Percentiles rank a stretch among this genome's conserved stretches.
Conservation (phyloP, 1,140 invertebrate genomes). For the Aphelenchoides fujianensis region DNA sequence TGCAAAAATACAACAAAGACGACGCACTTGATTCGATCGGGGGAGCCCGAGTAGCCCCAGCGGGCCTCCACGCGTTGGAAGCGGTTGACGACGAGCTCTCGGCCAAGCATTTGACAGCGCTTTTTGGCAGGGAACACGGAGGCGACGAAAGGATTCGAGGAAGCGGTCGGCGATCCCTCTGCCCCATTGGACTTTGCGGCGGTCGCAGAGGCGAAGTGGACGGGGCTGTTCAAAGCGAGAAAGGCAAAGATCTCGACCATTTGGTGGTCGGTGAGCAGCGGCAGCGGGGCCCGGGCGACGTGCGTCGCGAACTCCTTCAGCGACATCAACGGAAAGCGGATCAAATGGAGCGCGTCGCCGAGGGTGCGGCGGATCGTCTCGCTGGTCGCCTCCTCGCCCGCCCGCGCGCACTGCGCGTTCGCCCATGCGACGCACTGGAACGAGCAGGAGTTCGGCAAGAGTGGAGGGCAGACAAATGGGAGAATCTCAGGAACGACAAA, state of each 20-base stretch:
- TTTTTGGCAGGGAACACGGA: slow-evolving; percentile 69
- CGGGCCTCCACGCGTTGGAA: slow-evolving; percentile 77
- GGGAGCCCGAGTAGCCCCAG: slow-evolving; percentile 83
- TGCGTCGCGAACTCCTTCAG: slow-evolving; percentile 80
- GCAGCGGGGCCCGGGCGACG: slow-evolving; percentile 70
- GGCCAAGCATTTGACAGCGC: slow-evolving; percentile 77
- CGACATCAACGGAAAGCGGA: slow-evolving; percentile 81
- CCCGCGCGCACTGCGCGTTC: slow-evolving; percentile 74
- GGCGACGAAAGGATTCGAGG: slow-evolving; percentile 18
- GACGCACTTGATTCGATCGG: slow-evolving; percentile 74
- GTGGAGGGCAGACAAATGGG: neutral
- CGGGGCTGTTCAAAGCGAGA: no score
- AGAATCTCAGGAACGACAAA: neutral
- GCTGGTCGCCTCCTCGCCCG: slow-evolving; percentile 70
- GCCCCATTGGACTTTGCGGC: no score
- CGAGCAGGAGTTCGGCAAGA: neutral
- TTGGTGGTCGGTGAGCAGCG: slow-evolving; percentile 74
- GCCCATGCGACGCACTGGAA: slow-evolving; percentile 70
- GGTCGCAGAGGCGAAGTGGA: neutral
- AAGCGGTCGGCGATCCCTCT: no score
- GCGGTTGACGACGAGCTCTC: slow-evolving; percentile 76
- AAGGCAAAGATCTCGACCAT: slow-evolving; percentile 77
- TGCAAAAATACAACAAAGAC: slow-evolving; percentile 18
- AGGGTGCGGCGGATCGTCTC: slow-evolving; percentile 73
- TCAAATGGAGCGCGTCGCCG: slow-evolving; percentile 70